Evolutionary conservation across 2,888 invertebrate genomes (phyloP), one percentile per base, ranked within the genome.

Genomic region (Zelleria hepariella): DNA sequence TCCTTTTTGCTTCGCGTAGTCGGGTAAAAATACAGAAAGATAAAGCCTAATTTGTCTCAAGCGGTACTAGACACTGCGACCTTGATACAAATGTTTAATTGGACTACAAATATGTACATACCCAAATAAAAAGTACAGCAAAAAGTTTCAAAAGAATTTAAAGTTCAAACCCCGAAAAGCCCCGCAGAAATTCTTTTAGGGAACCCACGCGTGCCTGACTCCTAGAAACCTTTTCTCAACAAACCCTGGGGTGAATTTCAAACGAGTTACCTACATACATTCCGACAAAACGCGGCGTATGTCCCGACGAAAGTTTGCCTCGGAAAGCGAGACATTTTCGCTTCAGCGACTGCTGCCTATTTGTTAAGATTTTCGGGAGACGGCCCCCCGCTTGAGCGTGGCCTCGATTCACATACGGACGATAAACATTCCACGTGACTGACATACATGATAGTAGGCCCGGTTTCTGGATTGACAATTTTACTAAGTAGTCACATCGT

Each of bases 281-380:
- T 21, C 55, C 27, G 18, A 42, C 27, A 32, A 55, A 55, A 55
- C 23, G 48, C 48, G n/a, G 18, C 10, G 42, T 18, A 56, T n/a
- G 26, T n/a, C 18, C 25, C 55, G 25, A 18, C 21, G 18, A 56
- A 25, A 56, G 18, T 24, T 48, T 15, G 20, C 47, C 48, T n/a
- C 15, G 24, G 47, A 57, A 57, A 57, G 57, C 47, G 57, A 47
- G 47, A 57, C 57, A 57, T 57, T 48, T 57, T 20, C 48, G 48
- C 48, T 57, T n/a, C 10, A 47, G 47, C 23, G 25, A 57, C 57
- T 57, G 8, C n/a, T n/a, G 48, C 47, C 58, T 58, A 58, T 58
- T 58, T 58, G 60, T 60, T 55, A 58, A 47, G 60, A 60, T 60
- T 56, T 58, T 58, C 18, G 49, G 49, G 48, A 58, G 55, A 48